Conservation (phyloP, 2,888 invertebrate species). For the Harpalus rubripes region DNA sequence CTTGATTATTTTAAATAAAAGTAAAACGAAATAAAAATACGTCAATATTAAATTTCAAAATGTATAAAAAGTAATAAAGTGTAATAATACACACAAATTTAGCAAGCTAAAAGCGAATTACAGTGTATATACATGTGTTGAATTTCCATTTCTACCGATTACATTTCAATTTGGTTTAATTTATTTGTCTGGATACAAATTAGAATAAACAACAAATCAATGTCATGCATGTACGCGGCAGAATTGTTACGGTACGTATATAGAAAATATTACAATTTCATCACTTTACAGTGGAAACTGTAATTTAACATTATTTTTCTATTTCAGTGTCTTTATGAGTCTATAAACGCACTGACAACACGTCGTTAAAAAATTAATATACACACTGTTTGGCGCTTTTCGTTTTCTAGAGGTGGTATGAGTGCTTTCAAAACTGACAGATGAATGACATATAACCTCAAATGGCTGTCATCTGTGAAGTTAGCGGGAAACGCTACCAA, state of each 20-base stretch:
- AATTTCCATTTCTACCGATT: background rate
- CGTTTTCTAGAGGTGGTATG: no score
- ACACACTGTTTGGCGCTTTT: no score
- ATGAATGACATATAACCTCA: no score
- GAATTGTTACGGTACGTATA: background rate
- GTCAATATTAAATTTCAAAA: background rate
- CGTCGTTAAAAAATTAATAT: no score
- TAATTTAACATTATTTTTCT: no score
- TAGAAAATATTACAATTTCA: background rate
- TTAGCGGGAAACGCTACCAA: no score
- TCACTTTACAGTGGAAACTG: no score
- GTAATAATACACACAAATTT: background rate
- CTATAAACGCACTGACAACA: no score
- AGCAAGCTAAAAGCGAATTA: no score
- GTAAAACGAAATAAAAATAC: background rate
- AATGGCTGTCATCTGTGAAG: no score
- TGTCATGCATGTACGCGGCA: background rate
- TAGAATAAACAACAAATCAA: slow-evolving; percentile 3
- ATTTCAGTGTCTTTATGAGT: no score
- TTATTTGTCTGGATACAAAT: slow-evolving; percentile 5
- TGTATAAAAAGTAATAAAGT: background rate
- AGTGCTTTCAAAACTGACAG: no score
- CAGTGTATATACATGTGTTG: background rate
- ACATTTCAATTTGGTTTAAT: background rate
- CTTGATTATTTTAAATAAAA: background rate